Conservation (phyloP, 1,140 invertebrate species). For the Caenorhabditis tropicalis region DNA sequence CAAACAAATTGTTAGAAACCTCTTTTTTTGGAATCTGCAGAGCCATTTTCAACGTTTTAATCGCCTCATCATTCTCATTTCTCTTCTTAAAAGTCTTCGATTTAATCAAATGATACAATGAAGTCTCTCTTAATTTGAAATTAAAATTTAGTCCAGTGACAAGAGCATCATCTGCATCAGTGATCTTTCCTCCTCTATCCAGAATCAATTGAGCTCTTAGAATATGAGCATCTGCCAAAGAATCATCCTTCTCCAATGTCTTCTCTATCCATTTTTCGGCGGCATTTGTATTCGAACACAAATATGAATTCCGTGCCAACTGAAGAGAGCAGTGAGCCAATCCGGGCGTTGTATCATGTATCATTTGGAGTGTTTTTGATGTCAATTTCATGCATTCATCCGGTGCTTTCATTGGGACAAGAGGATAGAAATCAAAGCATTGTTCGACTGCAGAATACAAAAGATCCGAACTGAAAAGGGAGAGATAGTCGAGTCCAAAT, state of each 20-base stretch:
- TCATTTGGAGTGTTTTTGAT: constrained; percentile 75
- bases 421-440: not conserved
- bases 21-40: constrained; percentile 79
- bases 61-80: constrained; percentile 81
- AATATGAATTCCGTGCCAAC: constrained; percentile 82
- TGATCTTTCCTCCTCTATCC: constrained; percentile 9
- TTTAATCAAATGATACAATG: constrained; percentile 47
- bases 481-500: constrained; percentile 81
- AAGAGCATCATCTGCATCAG: constrained; percentile 63
- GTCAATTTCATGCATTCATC: constrained; percentile 81
- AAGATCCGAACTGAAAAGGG: constrained; percentile 84
- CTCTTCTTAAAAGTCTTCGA: constrained; percentile 74
- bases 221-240: constrained; percentile 83
- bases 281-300: constrained; percentile 80
- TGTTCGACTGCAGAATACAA: constrained; percentile 74
- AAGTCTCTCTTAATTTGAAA: constrained; percentile 37
- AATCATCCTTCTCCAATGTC: constrained; percentile 80
- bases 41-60: constrained; percentile 85
- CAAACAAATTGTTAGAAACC: constrained; percentile 67
- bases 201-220: constrained; percentile 81
- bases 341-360: constrained; percentile 39
- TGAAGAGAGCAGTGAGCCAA: constrained; percentile 40
- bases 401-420: constrained; percentile 77
- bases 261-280: constrained; percentile 79
- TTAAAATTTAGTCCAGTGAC: constrained; percentile 66